phyloP scores from a whole-genome alignment of 2,888 invertebrate genomes.

The Gasteruption jaculator region DNA sequence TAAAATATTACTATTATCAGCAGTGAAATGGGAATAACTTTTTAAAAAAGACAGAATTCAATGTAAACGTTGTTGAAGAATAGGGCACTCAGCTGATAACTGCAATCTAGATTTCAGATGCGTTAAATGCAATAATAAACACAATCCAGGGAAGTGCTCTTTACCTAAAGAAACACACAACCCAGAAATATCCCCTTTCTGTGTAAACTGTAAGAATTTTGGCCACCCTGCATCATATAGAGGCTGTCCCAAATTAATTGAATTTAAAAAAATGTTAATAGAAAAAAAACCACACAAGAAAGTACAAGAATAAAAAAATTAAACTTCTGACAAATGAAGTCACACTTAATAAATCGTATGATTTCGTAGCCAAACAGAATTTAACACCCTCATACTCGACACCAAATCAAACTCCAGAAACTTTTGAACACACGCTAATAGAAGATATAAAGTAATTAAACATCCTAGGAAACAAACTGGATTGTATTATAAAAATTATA shows the following conservation, averaged over 20 bases:
- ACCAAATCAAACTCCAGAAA: no score
- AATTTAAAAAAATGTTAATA: conserved; percentile 6
- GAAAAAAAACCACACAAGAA: not conserved
- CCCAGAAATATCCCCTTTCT: no score
- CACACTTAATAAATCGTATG: no score
- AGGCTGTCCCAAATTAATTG: conserved; percentile 11
- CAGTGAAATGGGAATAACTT: no score
- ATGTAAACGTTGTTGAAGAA: conserved; percentile 14
- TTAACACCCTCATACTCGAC: no score
- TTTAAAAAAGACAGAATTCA: no score
- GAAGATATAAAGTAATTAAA: no score
- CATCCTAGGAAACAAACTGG: no score
- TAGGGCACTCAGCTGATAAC: conserved; percentile 11
- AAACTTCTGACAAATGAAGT: not conserved
- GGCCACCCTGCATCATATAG: conserved; percentile 16
- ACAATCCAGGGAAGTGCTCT: conserved; percentile 11
- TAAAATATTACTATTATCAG: no score
- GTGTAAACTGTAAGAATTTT: conserved; percentile 4
- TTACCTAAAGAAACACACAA: not conserved
- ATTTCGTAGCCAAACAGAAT: no score
- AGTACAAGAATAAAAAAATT: not conserved
- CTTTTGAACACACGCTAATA: no score
- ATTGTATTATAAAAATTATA: no score
- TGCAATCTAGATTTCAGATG: conserved; percentile 13
- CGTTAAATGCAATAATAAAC: conserved; percentile 12